These are phyloP conservation scores for Hipposideros larvatus DNA, from an alignment of 2,797 vertebrate genomes.

Conservation along the genomic window DNA sequence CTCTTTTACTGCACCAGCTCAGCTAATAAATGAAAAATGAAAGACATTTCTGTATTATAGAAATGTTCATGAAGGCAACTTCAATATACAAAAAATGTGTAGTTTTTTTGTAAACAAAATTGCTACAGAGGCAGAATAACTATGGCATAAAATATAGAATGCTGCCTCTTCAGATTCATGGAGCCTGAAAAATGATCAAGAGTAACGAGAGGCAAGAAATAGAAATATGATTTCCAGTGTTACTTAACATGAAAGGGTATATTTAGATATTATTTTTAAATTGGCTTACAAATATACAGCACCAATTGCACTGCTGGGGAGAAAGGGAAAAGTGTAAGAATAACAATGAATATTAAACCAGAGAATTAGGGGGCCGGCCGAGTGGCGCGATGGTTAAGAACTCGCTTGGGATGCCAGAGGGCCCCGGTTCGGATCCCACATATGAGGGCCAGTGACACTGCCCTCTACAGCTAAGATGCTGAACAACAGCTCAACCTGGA, in stretches of 20 bases:
- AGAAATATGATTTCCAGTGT: not conserved
- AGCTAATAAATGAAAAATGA: slow-evolving; percentile 17
- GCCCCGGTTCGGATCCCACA: too few species aligned
- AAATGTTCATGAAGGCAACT: slow-evolving; percentile 5
- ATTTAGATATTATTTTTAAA: not conserved
- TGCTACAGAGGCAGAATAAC: not conserved
- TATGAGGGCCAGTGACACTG: too few species aligned
- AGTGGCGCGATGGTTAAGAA: too few species aligned
- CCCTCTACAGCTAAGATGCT: too few species aligned
- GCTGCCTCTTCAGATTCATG: not conserved
- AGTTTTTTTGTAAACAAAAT: slow-evolving; percentile 33
- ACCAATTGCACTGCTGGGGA: not conserved
- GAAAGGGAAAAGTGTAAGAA: not conserved
- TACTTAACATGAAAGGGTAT: not conserved
- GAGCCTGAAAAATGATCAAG: not conserved
- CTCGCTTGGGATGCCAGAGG: too few species aligned
- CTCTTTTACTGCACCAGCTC: not conserved
- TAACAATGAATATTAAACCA: not conserved
- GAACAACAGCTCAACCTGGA: too few species aligned
- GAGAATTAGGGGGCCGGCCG: too few species aligned
- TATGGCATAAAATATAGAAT: slow-evolving; percentile 35
- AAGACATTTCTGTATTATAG: not conserved
- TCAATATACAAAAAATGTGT: not conserved
- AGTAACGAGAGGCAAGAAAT: not conserved
- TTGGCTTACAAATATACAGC: not conserved